Base-by-base conservation (phyloP, 2,113 vertebrate genomes). In the Andinoacara biseriatus region DNA sequence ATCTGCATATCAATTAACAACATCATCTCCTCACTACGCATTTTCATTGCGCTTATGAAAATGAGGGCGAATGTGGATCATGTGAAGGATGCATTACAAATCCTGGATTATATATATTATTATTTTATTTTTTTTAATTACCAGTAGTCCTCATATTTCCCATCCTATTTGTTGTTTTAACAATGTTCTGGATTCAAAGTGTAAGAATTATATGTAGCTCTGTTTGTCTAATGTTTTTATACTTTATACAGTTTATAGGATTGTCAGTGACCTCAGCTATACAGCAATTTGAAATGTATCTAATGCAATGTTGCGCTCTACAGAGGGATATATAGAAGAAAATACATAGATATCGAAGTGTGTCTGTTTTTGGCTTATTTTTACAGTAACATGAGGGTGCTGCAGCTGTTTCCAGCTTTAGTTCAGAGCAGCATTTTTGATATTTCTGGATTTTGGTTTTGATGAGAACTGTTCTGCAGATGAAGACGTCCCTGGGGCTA, bases 1-100 rank as follows among this genome's bases (percentile, higher is more conserved):
- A 89, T 84, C 76, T 83, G 72, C 80, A 83, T 20, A 58, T 76
- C 40, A 17, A 14, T 74, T 15, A 72, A 57, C 22, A 35, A 20
- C 35, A 46, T 15, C n/a, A 13, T 65, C 67, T 60, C 58, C 18
- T 49, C 43, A 57, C 56, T 18, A 2, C 18, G 24, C 2, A 38
- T 29, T 31, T 43, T 74, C 46, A 61, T 14, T 40, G 29, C 22
- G 22, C 40, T 18, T 59, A 58, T 13, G 57, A 29, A 60, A 59
- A 76, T 13, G 35, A 20, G 35, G 38, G 35, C 43, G 74, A 17
- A 76, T 29, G 57, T 59, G 57, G 74, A 59, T 59, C 74, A 15
- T 20, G 43, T 58, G 22, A 57, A 14, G 52, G 14, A 33, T 46
- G 35, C 22, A 26, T 76, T 40, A 29, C 22, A 59, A 18, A n/a